phyloP scores from a whole-genome alignment of 2,797 vertebrate genomes.

The Nothura maculosa region DNA sequence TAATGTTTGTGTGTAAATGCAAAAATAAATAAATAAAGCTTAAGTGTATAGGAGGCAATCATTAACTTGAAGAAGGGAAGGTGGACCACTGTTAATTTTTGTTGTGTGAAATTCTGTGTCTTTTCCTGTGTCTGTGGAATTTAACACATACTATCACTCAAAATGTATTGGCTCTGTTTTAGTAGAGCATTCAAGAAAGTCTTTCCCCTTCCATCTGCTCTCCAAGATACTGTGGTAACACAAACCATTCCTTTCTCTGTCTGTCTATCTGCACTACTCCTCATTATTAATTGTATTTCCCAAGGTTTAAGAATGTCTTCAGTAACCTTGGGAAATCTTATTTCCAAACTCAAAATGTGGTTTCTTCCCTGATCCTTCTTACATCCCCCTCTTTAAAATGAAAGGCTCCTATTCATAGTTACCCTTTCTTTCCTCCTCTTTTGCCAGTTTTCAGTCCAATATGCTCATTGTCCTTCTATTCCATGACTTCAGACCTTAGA shows the following conservation, averaged over 20 bases:
- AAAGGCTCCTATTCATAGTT: conserved; percentile 67
- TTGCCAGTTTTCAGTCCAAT: conserved; percentile 76
- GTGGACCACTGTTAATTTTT: not conserved
- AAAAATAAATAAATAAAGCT: not conserved
- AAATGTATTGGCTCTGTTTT: not conserved
- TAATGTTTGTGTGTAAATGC: not conserved
- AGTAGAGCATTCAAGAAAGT: not conserved
- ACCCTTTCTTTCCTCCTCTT: conserved; percentile 71
- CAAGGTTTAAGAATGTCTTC: conserved; percentile 42
- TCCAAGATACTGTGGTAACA: conserved; percentile 25
- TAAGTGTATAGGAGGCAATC: not conserved
- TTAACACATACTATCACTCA: conserved; percentile 17
- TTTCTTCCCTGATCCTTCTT: conserved; percentile 62
- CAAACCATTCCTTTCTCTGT: conserved; percentile 44
- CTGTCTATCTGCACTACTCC: conserved; percentile 18
- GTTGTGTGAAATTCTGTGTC: conserved; percentile 3
- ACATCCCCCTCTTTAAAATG: conserved; percentile 53
- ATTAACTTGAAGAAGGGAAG: not conserved
- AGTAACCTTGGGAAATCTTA: conserved; percentile 51
- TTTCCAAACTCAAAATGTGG: conserved; percentile 33
- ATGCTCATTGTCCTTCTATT: conserved; percentile 75
- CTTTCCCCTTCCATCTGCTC: conserved; percentile 28
- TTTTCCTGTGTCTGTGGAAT: conserved; percentile 27
- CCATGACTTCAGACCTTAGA: conserved; percentile 83
- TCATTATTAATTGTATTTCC: conserved; percentile 54